Evolutionary conservation across 1,140 invertebrate genomes (phyloP).

Genomic region (Diprion similis): DNA sequence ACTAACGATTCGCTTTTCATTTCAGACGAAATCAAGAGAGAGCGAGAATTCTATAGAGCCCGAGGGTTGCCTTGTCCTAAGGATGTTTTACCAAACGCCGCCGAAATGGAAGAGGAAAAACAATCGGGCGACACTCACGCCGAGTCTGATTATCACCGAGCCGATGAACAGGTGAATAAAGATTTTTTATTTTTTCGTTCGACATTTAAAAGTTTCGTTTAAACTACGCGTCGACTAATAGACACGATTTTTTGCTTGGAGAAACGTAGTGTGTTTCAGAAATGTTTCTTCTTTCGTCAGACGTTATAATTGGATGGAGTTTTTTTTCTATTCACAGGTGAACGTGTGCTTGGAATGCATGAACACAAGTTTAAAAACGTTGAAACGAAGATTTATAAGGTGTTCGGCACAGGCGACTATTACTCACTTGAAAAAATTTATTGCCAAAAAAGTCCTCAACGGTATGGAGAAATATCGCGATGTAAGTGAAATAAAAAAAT

Average conservation of each 20-base stretch:
- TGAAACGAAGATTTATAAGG: slow-evolving; percentile 89
- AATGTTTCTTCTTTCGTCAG: no score
- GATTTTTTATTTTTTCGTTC: not conserved
- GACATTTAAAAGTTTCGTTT: not conserved
- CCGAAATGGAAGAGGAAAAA: slow-evolving; percentile 70
- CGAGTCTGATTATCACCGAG: slow-evolving; percentile 90
- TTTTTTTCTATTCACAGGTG: slow-evolving; percentile 62
- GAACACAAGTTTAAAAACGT: slow-evolving; percentile 81
- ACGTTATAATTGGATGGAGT: not conserved
- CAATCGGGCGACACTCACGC: slow-evolving; percentile 72
- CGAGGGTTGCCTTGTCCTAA: slow-evolving; percentile 88
- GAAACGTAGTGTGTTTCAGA: no score
- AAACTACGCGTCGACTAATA: not conserved
- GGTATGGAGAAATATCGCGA: slow-evolving; percentile 94
- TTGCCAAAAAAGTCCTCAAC: slow-evolving; percentile 94
- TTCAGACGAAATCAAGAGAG: slow-evolving; percentile 85
- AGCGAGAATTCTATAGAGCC: slow-evolving; percentile 86
- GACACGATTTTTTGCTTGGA: slow-evolving; percentile 4
- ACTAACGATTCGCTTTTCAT: slow-evolving; percentile 31
- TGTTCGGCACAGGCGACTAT: slow-evolving; percentile 96
- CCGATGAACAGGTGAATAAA: slow-evolving; percentile 87
- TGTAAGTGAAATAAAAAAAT: slow-evolving; percentile 67
- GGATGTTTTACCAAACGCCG: slow-evolving; percentile 77
- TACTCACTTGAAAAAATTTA: slow-evolving; percentile 96
- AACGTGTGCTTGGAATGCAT: slow-evolving; percentile 90